Evolutionary conservation across 2,888 invertebrate genomes (phyloP).

Genomic region (Drosophila acutilabella): DNA sequence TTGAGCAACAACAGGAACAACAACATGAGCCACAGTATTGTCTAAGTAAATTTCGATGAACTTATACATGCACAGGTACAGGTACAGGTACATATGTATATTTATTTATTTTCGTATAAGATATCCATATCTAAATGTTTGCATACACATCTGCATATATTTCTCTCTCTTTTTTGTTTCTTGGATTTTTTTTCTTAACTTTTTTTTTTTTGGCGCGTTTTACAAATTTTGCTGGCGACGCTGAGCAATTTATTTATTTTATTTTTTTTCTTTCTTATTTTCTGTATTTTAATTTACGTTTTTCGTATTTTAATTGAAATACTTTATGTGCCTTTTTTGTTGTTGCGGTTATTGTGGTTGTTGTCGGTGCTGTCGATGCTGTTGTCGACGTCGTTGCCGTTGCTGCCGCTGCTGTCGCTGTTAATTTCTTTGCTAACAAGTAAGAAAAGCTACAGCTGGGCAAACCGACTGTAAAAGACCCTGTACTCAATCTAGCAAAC

Average conservation of each 20-base stretch:
- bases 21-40: neutral
- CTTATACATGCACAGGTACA: neutral
- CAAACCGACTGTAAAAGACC: no score
- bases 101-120: neutral
- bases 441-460: no score
- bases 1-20: neutral
- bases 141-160: constrained; percentile 8
- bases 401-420: constrained; percentile 25
- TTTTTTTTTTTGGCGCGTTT: constrained; percentile 46
- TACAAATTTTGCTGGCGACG: constrained; percentile 48
- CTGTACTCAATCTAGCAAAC: no score
- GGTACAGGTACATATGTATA: neutral
- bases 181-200: neutral
- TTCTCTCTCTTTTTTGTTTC: neutral
- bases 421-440: constrained; percentile 54
- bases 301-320: constrained; percentile 68
- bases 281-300: constrained; percentile 50
- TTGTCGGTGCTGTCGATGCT: constrained; percentile 14
- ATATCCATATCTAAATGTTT: constrained; percentile 1
- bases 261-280: constrained; percentile 10
- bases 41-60: constrained; percentile 27
- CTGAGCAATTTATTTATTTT: constrained; percentile 9
- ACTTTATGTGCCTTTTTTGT: constrained; percentile 50
- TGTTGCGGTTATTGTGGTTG: constrained; percentile 24
- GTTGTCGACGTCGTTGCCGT: constrained; percentile 8